phyloP scores from a whole-genome alignment of 2,888 invertebrate genomes.

The Meganola albula region DNA sequence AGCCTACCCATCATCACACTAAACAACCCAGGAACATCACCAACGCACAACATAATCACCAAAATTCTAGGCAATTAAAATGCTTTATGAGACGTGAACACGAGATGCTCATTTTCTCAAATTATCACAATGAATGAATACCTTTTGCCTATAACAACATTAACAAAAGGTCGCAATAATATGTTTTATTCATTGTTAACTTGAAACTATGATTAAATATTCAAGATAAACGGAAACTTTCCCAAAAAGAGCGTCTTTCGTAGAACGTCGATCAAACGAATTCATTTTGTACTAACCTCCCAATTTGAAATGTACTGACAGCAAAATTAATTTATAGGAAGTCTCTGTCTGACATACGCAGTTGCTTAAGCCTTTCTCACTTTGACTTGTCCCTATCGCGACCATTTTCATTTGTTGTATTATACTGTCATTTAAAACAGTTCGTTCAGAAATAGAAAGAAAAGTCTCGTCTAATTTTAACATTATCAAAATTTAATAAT shows the following conservation, averaged over 20 bases:
- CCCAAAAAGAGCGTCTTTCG: constrained; percentile 54
- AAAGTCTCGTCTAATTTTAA: too few species aligned
- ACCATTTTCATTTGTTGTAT: constrained; percentile 24
- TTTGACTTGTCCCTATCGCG: neutral
- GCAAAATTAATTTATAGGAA: constrained; percentile 19
- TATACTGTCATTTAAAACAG: constrained; percentile 16
- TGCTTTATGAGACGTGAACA: constrained; percentile 55
- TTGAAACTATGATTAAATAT: constrained; percentile 51
- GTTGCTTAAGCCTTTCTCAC: constrained; percentile 17
- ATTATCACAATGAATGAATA: constrained; percentile 29
- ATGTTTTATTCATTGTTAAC: constrained; percentile 16
- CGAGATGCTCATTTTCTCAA: constrained; percentile 30
- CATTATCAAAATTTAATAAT: too few species aligned
- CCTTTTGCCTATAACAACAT: constrained; percentile 14
- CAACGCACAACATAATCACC: constrained; percentile 43
- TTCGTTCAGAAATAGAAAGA: constrained; percentile 51
- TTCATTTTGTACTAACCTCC: constrained; percentile 41
- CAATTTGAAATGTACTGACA: constrained; percentile 19
- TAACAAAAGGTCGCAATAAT: constrained; percentile 9
- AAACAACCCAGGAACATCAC: constrained; percentile 47
- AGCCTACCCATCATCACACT: constrained; percentile 54
- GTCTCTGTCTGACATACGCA: constrained; percentile 17
- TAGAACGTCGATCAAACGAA: constrained; percentile 49
- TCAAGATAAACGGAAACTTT: constrained; percentile 45
- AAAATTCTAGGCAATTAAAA: constrained; percentile 63